Evolutionary conservation across 2,888 invertebrate species (phyloP).

Genomic region (Laothoe populi): DNA sequence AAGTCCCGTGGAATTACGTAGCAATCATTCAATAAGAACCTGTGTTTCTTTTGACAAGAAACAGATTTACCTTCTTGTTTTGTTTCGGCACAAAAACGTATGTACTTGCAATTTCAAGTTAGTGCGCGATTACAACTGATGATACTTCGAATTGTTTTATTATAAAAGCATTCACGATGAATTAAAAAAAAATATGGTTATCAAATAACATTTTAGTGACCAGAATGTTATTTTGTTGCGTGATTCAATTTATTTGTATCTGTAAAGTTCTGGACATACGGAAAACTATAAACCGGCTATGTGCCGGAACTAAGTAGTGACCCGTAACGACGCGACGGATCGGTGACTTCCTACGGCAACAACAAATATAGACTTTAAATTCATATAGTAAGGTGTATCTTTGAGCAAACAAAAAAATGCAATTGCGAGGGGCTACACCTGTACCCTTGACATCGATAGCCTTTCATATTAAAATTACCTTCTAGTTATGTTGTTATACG

Average conservation of each 20-base stretch:
- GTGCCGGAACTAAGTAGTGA: constrained; percentile 45
- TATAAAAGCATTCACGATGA: not conserved
- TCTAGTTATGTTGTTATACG: not conserved
- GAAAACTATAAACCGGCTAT: constrained; percentile 37
- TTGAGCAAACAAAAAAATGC: constrained; percentile 14
- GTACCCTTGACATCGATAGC: constrained; percentile 16
- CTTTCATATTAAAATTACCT: constrained; percentile 15
- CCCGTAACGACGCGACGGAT: constrained; percentile 58
- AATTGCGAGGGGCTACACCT: not conserved
- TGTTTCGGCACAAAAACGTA: not conserved
- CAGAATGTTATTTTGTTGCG: not conserved
- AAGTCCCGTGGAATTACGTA: constrained; percentile 35
- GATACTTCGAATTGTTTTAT: not conserved
- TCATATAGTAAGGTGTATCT: constrained; percentile 29
- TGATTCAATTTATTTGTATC: not conserved
- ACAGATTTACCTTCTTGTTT: constrained; percentile 17
- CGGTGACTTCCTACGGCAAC: constrained; percentile 42
- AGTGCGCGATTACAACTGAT: not conserved
- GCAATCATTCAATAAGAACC: constrained; percentile 12
- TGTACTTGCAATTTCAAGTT: constrained; percentile 9
- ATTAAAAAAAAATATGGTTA: not conserved
- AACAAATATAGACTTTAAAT: constrained; percentile 44
- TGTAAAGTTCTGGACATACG: constrained; percentile 20
- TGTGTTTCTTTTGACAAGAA: constrained; percentile 12
- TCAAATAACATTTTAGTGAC: not conserved